Base-by-base conservation (phyloP, 2,113 vertebrate genomes). In the Sclerurus mexicanus region DNA sequence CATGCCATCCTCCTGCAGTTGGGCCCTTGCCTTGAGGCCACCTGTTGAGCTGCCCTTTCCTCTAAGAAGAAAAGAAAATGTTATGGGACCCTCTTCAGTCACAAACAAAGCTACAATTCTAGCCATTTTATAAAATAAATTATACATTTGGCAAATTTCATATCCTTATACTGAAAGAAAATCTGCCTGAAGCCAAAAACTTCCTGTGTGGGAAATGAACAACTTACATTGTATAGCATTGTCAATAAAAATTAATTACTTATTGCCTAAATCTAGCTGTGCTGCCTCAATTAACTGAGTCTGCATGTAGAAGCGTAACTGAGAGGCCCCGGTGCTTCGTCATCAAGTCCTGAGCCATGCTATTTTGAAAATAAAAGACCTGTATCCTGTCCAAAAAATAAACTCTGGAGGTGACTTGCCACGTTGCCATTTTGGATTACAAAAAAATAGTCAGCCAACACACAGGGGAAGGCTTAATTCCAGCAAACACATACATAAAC, bases 401-500 rank as follows among this genome's bases (percentile, higher is more conserved):
- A 94, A 78, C 73, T 89, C 88, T 72, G 73, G 74, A 95, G 91
- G 87, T 95, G 91, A 89, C 69, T 84, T 85, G 76, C 92, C 68
- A 86, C 72, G 88, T 97, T 96, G 76, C 79, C 93, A 94, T 89
- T 97, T 91, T 96, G 96, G 81, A 94, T 95, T 87, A 81, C 33
- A 93, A 77, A 92, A 95, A 93, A 91, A 24, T 15, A 37, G 52
- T 71, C 73, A 6, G 92, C 58, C 84, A 96, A 80, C 90, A 85
- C 96, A 94, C 76, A 93, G 86, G 93, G 95, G 96, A 98, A 98
- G 93, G 91, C 89, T 94, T 94, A 88, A 96, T 96, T 97, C 89
- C 95, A 98, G 96, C 96, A 97, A 97, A 96, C 88, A 96, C 86
- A 97, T 58, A 94, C 87, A 97, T 89, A 97, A 98, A 98, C 96